A percentile compares a stretch with the other conserved stretches of the same genome.
Evolutionary conservation across 2,797 vertebrate species (phyloP).

Genomic region (Sparus aurata): DNA sequence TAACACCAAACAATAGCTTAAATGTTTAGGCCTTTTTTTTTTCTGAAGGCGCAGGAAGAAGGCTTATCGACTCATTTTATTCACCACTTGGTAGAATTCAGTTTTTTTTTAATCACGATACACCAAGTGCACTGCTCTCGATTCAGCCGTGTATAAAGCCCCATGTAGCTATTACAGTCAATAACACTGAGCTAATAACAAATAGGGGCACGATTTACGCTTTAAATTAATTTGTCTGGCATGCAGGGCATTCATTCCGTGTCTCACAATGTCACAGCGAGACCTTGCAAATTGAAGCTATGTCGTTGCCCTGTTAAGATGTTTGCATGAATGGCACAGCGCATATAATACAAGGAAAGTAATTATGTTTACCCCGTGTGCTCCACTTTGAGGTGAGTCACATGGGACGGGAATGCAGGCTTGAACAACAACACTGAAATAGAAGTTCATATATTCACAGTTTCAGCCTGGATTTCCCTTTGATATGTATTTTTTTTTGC

Average conservation of each 20-base stretch:
- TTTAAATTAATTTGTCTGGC: conserved; percentile 42
- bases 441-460: conserved; percentile 72
- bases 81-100: conserved; percentile 41
- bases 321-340: conserved; percentile 42
- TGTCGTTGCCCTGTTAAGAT: conserved; percentile 46
- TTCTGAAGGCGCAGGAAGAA: conserved; percentile 12
- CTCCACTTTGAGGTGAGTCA: conserved; percentile 67
- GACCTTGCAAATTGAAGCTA: conserved; percentile 58
- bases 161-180: conserved; percentile 37
- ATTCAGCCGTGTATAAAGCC: conserved; percentile 25
- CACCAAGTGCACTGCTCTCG: conserved; percentile 29
- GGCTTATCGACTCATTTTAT: conserved; percentile 40
- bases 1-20: conserved; percentile 44
- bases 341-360: conserved; percentile 57
- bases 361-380: conserved; percentile 63
- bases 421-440: conserved; percentile 66
- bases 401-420: conserved; percentile 52
- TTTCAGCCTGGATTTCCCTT: conserved; percentile 59
- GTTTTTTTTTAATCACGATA: conserved; percentile 49
- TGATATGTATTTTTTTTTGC: conserved; percentile 73
- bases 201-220: conserved; percentile 36
- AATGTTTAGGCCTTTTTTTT: conserved; percentile 52
- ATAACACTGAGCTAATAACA: conserved; percentile 46
- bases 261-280: conserved; percentile 42
- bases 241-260: conserved; percentile 11